phyloP scores from a whole-genome alignment of 2,797 vertebrate genomes.

The Enoplosus armatus region DNA sequence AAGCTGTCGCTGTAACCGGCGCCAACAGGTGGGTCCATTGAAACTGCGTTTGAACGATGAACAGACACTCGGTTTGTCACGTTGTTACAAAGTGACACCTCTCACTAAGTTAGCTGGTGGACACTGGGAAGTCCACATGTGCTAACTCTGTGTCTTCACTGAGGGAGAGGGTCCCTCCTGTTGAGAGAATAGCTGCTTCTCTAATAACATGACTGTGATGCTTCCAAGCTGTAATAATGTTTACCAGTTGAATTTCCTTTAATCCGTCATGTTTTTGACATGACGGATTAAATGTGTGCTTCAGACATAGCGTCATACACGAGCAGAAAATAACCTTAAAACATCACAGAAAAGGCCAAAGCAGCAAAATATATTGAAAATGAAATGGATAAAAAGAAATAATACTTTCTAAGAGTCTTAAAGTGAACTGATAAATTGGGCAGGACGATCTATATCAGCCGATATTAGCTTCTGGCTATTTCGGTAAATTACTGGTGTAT shows the following conservation, averaged over 20 bases:
- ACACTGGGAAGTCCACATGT: no score
- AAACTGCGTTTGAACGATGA: not conserved
- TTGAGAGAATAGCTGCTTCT: not conserved
- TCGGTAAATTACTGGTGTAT: not conserved
- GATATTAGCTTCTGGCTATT: not conserved
- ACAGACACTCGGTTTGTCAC: not conserved
- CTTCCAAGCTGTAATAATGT: not conserved
- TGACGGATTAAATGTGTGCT: no score
- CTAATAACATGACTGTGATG: not conserved
- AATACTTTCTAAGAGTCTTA: no score
- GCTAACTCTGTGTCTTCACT: no score
- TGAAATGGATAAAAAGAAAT: no score
- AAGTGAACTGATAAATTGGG: not conserved
- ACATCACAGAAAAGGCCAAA: not conserved
- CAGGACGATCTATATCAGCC: not conserved
- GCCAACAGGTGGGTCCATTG: constrained; percentile 88
- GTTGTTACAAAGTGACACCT: not conserved
- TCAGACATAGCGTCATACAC: no score
- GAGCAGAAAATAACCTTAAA: not conserved
- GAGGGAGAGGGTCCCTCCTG: not conserved
- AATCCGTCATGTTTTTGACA: no score
- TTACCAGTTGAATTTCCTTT: not conserved
- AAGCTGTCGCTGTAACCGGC: constrained; percentile 90
- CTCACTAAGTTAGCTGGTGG: not conserved
- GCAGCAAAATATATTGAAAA: not conserved